phyloP scores from a whole-genome alignment of 2,113 vertebrate species.

The Nyctibius bracteatus region DNA sequence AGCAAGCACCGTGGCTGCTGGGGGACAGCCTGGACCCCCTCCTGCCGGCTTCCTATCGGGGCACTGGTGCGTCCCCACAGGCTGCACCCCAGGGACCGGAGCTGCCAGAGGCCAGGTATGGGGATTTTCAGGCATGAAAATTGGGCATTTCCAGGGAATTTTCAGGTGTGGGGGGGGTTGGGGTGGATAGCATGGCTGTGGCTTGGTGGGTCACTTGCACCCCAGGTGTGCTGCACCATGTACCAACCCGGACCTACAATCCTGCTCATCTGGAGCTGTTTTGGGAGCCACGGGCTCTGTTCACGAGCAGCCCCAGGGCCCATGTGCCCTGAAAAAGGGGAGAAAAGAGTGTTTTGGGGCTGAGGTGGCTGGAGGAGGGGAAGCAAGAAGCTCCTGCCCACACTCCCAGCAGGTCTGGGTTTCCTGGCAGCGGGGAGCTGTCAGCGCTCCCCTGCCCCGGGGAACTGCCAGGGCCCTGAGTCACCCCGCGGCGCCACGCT shows the following conservation, averaged over 20 bases:
- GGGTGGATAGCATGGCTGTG: no score
- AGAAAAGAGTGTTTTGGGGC: background rate
- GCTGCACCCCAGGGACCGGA: background rate
- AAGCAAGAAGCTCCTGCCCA: fast-evolving
- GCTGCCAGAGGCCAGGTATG: no score
- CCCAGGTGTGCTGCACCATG: fast-evolving
- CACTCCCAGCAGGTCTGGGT: background rate
- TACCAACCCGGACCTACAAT: background rate
- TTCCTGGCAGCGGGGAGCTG: background rate
- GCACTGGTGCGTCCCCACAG: fast-evolving
- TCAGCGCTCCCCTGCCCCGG: background rate
- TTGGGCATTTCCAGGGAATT: background rate
- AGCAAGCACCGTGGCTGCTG: background rate
- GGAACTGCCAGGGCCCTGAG: slow-evolving; percentile 11
- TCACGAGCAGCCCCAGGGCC: fast-evolving
- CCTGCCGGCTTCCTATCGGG: background rate
- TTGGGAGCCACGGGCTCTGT: fast-evolving
- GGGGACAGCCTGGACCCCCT: background rate
- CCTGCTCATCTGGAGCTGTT: fast-evolving
- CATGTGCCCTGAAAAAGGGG: background rate
- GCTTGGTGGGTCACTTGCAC: background rate
- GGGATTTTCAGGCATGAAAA: background rate
- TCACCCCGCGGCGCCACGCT: background rate
- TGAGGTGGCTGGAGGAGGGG: background rate
- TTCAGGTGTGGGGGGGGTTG: fast-evolving